Conservation (phyloP, 2,113 vertebrate genomes). For the Spea bombifrons region DNA sequence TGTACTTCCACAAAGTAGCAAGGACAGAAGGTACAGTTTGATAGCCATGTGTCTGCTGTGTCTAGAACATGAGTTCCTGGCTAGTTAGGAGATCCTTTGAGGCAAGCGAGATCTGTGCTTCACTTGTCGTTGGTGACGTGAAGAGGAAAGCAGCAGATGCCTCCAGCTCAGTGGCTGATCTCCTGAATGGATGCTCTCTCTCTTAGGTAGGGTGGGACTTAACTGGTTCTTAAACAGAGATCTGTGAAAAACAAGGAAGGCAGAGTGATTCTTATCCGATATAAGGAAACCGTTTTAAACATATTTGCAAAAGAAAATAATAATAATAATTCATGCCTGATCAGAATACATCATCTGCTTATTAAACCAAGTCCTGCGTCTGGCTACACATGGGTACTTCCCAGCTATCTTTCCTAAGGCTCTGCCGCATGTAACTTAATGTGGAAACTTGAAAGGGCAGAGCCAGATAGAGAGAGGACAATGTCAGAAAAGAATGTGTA, state of each 20-base stretch:
- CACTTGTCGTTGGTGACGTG: not conserved
- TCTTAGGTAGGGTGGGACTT: conserved; percentile 42
- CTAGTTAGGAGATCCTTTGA: not conserved
- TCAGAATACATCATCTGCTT: too few relatives aligned
- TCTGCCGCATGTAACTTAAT: too few relatives aligned
- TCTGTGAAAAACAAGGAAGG: conserved; percentile 57
- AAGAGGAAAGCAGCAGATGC: conserved; percentile 40
- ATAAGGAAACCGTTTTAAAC: too few relatives aligned
- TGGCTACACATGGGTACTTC: too few relatives aligned
- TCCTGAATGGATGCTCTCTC: conserved; percentile 15
- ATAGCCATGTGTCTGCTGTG: conserved; percentile 65
- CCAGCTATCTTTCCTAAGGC: too few relatives aligned
- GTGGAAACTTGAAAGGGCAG: too few relatives aligned
- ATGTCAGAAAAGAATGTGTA: too few relatives aligned
- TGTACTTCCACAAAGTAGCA: conserved; percentile 64
- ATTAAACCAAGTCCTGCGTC: too few relatives aligned
- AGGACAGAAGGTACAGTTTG: conserved; percentile 61
- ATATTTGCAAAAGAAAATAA: too few relatives aligned
- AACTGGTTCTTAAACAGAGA: conserved; percentile 33
- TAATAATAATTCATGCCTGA: too few relatives aligned
- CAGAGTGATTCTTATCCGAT: too few relatives aligned
- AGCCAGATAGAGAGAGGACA: too few relatives aligned
- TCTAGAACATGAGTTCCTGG: conserved; percentile 49
- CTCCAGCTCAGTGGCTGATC: conserved; percentile 49
- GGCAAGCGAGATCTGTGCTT: not conserved